phyloP scores from a whole-genome alignment of 1,140 invertebrate species.

The Diabrotica undecimpunctata region DNA sequence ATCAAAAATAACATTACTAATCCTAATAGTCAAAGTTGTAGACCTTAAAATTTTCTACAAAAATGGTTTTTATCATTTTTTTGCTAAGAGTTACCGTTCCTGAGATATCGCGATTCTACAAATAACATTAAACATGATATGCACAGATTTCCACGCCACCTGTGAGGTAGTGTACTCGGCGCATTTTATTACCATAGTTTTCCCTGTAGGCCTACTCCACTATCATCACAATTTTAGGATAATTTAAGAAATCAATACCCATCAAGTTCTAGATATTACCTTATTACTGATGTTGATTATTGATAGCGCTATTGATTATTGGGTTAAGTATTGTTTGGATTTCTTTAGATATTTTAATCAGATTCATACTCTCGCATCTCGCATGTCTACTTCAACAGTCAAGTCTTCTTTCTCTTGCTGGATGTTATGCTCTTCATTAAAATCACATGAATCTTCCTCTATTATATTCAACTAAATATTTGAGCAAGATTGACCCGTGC shows the following conservation, averaged over 20 bases:
- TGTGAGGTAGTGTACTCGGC: constrained; percentile 11
- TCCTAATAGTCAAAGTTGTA: neutral
- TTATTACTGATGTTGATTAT: neutral
- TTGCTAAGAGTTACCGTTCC: neutral
- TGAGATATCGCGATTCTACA: neutral
- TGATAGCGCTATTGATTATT: neutral
- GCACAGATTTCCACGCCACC: constrained; percentile 13
- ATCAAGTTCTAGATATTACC: neutral
- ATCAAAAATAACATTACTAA: too few relatives aligned
- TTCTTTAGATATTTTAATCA: constrained; percentile 44
- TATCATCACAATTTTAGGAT: neutral
- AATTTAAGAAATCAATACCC: neutral
- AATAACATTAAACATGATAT: neutral
- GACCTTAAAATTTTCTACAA: constrained; percentile 5
- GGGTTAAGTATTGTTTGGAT: constrained; percentile 37
- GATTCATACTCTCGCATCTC: constrained; percentile 34
- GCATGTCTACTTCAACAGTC: constrained; percentile 13
- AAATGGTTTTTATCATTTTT: neutral
- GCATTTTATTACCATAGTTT: constrained; percentile 1
- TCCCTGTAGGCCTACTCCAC: too few relatives aligned
- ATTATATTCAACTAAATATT: constrained; percentile 17
- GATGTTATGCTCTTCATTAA: constrained; percentile 21
- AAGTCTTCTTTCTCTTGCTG: neutral
- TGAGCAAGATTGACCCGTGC: constrained; percentile 13
- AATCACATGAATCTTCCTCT: constrained; percentile 12